phyloP scores from a whole-genome alignment of 2,113 vertebrate genomes.

The pig (Sus scrofa) region T2T-Sscrofa CM000818.6:55176001-55176500 shows the following conservation, averaged over 20 bases:
- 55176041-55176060: not conserved
- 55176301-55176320: not conserved
- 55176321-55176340: not conserved
- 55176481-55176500: not conserved
- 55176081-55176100: not conserved
- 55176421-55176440: not conserved
- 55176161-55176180: constrained; percentile 63
- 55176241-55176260: not conserved
- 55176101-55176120: not conserved
- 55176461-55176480: not conserved
- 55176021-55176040: not conserved
- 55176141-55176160: not conserved
- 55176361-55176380: not conserved
- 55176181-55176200: not conserved
- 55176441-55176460: not conserved
- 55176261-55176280: not conserved
- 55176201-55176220: not conserved
- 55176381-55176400: not conserved
- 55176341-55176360: no score
- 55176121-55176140: constrained; percentile 3
- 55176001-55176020: rapidly evolving
- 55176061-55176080: not conserved
- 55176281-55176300: not conserved
- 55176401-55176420: not conserved
- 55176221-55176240: not conserved